A percentile compares a stretch with the other conserved stretches of the same genome.
These are phyloP conservation scores for Macrochelys suwanniensis DNA, from an alignment of 2,797 vertebrate genomes.

Conservation along the genomic window DNA sequence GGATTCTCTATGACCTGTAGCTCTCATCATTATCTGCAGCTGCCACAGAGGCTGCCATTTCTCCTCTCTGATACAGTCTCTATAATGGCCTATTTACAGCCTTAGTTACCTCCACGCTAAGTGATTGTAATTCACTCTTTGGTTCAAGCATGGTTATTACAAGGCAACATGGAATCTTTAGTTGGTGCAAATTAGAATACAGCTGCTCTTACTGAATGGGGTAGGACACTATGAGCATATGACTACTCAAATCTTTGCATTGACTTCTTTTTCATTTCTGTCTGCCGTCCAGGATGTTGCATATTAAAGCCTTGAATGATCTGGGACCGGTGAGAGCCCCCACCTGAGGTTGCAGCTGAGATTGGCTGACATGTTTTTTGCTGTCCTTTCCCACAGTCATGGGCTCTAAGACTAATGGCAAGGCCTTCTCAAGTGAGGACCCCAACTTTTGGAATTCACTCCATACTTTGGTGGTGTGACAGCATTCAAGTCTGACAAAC, in stretches of 20 bases:
- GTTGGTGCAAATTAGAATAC: background rate
- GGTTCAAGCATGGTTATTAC: background rate
- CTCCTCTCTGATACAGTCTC: background rate
- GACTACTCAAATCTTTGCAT: background rate
- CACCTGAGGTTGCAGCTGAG: background rate
- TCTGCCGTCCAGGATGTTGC: background rate
- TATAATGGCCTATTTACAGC: background rate
- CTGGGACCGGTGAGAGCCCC: background rate
- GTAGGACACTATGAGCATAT: background rate
- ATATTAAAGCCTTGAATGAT: background rate
- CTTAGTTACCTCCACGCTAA: background rate
- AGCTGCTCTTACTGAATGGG: background rate
- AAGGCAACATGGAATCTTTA: background rate
- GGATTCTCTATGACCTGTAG: background rate
- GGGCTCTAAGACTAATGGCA: background rate
- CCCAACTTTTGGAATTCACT: background rate
- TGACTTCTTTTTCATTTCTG: background rate
- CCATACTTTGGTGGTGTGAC: background rate
- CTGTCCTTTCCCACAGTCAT: background rate
- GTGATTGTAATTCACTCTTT: background rate
- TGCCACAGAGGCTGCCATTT: background rate
- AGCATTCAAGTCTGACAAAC: rapidly evolving
- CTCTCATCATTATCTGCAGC: background rate
- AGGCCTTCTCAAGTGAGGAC: background rate
- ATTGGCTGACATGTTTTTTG: background rate